Conservation (phyloP, 2,888 invertebrate genomes). For the Apamea crenata region DNA sequence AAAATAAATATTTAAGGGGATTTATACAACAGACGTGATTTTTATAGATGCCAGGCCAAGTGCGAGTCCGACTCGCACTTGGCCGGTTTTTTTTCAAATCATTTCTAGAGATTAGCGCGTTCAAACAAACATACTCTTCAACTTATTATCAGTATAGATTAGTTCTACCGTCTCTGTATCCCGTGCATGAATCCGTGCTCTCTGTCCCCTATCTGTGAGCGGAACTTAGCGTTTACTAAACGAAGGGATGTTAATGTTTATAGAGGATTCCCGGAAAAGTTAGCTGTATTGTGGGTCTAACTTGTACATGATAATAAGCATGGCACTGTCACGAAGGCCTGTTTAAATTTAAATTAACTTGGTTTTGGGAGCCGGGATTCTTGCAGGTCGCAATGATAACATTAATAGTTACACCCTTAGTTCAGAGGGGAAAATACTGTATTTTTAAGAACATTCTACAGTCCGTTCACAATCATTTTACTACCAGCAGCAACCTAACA, state of each 20-base stretch:
- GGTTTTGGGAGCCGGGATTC: neutral
- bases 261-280: neutral
- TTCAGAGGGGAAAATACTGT: neutral
- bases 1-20: no score
- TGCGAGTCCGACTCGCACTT: no score
- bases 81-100: no score
- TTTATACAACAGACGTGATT: no score
- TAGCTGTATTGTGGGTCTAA: neutral
- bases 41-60: no score
- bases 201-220: neutral
- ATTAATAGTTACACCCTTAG: neutral
- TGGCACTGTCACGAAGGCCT: neutral
- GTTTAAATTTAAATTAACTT: constrained; percentile 20
- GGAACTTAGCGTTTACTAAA: neutral
- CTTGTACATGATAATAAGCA: neutral
- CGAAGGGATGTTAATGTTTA: constrained; percentile 16
- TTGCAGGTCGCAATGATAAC: neutral
- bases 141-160: no score
- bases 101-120: neutral
- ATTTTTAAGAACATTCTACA: neutral
- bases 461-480: no score
- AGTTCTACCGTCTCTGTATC: no score
- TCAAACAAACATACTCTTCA: neutral
- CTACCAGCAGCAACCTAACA: no score
- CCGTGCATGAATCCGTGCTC: neutral